phyloP scores from a whole-genome alignment of 2,797 vertebrate genomes.

The Syngnathus rostellatus region DNA sequence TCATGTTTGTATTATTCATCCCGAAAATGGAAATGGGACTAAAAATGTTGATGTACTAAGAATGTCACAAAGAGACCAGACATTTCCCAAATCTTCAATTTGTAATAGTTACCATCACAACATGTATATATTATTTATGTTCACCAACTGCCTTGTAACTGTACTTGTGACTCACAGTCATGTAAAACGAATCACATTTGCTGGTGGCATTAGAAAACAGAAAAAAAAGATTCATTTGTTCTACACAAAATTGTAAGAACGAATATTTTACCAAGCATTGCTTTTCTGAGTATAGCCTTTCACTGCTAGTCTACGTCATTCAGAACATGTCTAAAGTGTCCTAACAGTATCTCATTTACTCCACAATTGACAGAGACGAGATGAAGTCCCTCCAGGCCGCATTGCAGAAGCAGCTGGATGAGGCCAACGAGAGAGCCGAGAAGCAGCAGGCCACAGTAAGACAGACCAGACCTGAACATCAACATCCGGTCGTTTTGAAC shows the following conservation, averaged over 20 bases:
- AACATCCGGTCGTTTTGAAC: slow-evolving; percentile 38
- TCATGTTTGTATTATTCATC: neutral
- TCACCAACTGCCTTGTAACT: neutral
- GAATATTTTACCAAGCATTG: neutral
- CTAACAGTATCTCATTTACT: slow-evolving; percentile 52
- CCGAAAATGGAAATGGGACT: neutral
- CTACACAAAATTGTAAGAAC: neutral
- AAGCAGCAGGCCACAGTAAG: slow-evolving; percentile 96
- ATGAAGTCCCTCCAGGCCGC: slow-evolving; percentile 94
- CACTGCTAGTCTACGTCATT: neutral
- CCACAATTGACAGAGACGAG: slow-evolving; percentile 82
- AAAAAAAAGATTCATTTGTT: neutral
- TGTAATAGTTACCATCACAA: neutral
- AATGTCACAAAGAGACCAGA: neutral
- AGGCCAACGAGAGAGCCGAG: slow-evolving; percentile 86
- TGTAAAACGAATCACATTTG: neutral
- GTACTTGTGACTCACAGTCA: neutral
- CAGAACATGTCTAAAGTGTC: slow-evolving; percentile 28
- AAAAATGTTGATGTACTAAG: neutral
- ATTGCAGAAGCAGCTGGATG: slow-evolving; percentile 94
- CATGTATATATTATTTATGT: neutral
- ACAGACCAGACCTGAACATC: slow-evolving; percentile 40
- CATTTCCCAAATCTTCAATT: neutral
- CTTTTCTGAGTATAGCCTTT: neutral
- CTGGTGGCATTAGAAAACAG: neutral